These are phyloP conservation scores for Drosophila nr. perissopoda DNA, from an alignment of 2,888 invertebrate genomes.

Conservation along the genomic window DNA sequence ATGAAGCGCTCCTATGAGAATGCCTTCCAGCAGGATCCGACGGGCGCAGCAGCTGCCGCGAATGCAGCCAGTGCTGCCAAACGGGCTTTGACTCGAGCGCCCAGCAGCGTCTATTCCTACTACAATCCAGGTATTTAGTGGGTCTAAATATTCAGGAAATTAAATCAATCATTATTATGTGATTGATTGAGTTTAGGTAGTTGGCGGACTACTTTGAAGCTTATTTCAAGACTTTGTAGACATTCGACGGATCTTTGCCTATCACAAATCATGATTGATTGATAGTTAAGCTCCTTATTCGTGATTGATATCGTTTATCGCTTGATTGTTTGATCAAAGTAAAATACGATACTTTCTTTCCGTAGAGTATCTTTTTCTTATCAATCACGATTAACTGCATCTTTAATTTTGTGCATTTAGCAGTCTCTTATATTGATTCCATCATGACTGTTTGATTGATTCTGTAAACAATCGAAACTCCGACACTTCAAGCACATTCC, in stretches of 20 bases:
- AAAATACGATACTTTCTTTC: not conserved
- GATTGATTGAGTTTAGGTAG: not conserved
- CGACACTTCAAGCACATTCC: conserved; percentile 65
- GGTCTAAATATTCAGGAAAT: not conserved
- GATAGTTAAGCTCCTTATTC: not conserved
- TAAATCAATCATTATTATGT: conserved; percentile 25
- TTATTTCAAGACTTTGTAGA: not conserved
- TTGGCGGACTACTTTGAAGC: not conserved
- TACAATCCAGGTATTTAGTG: conserved; percentile 83
- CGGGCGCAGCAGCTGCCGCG: conserved; percentile 72
- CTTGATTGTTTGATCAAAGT: not conserved
- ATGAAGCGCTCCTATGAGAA: conserved; percentile 90
- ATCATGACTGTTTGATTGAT: conserved; percentile 3
- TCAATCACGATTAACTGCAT: not conserved
- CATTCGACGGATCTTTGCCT: not conserved
- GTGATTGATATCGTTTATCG: not conserved
- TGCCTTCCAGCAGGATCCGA: conserved; percentile 87
- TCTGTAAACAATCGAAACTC: conserved; percentile 9
- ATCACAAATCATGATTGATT: conserved; percentile 7
- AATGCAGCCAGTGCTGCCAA: conserved; percentile 81
- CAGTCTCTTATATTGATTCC: not conserved
- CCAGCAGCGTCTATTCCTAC: conserved; percentile 75
- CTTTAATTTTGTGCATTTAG: not conserved
- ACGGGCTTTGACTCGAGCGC: conserved; percentile 81
- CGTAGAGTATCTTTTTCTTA: not conserved